Base-by-base conservation (phyloP, 2,888 invertebrate species). In the Polylopha cassiicola region DNA sequence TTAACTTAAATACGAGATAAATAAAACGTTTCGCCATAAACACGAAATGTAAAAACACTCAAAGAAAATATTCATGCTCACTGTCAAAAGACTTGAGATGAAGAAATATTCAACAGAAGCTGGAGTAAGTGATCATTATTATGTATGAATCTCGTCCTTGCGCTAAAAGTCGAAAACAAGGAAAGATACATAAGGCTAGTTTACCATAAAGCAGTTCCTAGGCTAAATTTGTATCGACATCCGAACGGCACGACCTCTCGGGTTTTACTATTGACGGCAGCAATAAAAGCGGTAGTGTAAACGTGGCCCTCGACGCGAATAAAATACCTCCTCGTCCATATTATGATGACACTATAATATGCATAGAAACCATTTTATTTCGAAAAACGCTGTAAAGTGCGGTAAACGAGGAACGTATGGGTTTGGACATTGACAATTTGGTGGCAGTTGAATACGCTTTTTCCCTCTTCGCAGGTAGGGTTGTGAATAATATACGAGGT, bases 281-380 rank as follows among this genome's bases (percentile, higher is more conserved):
- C 71, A 60, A 75, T 79, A 77, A 79, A 79, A 73, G 61, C 56
- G 54, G 44, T 49, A 64, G 69, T 57, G 66, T 73, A 76, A 79
- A 81, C 57, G 56, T 48, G 60, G 63, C 81, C 77, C 77, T 58
- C 49, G 72, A 57, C 73, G 51, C 60, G 56, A 59, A 75, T 81
- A 79, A 79, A 80, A 63, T 71, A 73, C 72, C 68, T 61, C 63
- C 56, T 59, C 54, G 59, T 51, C 73, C 72, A 65, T 70, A 81
- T n/a, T n/a, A n/a, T 84, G 75, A 82, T 81, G 78, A 73, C 76
- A 76, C 80, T 85, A 60, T 76, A 79, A 78, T 80, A 85, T 85
- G 84, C 79, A 85, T 81, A 69, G 81, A 75, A 61, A 69, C 71
- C 72, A 74, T 72, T 81, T 82, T 82, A 80, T 81, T 77, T 74